phyloP scores from a whole-genome alignment of 1,140 invertebrate genomes.

The Drusus annulatus region DNA sequence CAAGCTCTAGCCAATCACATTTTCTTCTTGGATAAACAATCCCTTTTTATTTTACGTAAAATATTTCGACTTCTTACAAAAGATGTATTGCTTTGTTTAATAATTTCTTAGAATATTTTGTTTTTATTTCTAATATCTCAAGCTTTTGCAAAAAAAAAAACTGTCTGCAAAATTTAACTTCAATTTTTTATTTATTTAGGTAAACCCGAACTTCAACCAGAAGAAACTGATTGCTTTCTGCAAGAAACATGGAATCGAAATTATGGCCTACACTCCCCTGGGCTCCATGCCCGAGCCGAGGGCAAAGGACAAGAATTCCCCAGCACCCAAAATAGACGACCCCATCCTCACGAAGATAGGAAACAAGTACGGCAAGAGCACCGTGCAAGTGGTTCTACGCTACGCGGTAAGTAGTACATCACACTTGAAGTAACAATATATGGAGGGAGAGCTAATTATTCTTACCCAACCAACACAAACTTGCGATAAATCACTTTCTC shows the following conservation, averaged over 20 bases:
- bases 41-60: no score
- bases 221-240: constrained; percentile 77
- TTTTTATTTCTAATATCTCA: no score
- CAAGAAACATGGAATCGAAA: constrained; percentile 72
- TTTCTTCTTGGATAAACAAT: no score
- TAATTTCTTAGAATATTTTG: no score
- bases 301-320: constrained; percentile 65
- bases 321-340: constrained; percentile 72
- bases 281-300: constrained; percentile 73
- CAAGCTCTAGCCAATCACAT: no score
- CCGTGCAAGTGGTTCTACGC: constrained; percentile 79
- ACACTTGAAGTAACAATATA: not conserved
- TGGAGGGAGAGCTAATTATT: no score
- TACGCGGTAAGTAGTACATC: constrained; percentile 73
- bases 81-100: no score
- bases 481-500: no score
- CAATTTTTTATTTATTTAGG: constrained; percentile 58
- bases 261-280: constrained; percentile 87
- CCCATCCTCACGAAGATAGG: constrained; percentile 74
- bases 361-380: constrained; percentile 78
- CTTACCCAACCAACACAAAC: no score
- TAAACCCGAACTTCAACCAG: constrained; percentile 81
- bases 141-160: no score
- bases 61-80: no score
- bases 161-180: no score